Conservation (phyloP, 2,797 vertebrate genomes). For the Cercopithecus petaurista region DNA sequence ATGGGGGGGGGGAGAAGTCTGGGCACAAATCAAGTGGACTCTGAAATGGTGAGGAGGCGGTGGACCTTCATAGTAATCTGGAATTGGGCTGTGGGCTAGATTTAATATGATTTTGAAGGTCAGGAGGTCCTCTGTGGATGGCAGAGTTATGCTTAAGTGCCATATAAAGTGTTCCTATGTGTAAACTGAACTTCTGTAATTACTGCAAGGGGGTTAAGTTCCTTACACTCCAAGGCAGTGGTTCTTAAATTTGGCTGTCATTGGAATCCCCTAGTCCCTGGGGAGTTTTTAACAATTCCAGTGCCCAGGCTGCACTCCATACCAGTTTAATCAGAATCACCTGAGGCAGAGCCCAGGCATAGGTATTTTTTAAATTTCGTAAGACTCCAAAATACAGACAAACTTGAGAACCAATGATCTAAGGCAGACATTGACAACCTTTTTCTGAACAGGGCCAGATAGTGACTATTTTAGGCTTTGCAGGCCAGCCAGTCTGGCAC, state of each 20-base stretch:
- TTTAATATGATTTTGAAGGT: not conserved
- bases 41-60: no score
- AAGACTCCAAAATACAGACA: not conserved
- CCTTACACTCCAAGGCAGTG: not conserved
- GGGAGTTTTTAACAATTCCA: not conserved
- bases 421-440: not conserved
- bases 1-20: not conserved
- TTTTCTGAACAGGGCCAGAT: not conserved
- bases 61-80: not conserved
- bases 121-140: not conserved
- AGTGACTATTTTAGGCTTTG: not conserved
- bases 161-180: not conserved
- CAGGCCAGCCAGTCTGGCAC: not conserved
- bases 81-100: not conserved
- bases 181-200: not conserved
- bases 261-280: no score
- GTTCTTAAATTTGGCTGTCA: not conserved
- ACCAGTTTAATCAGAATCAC: not conserved
- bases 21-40: not conserved
- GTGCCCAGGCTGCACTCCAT: no score
- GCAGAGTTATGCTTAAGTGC: not conserved
- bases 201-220: not conserved
- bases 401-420: not conserved
- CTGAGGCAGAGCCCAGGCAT: no score
- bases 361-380: not conserved